These are phyloP conservation scores for Silurus asotus DNA, from an alignment of 2,113 vertebrate species.

Conservation along the genomic window DNA sequence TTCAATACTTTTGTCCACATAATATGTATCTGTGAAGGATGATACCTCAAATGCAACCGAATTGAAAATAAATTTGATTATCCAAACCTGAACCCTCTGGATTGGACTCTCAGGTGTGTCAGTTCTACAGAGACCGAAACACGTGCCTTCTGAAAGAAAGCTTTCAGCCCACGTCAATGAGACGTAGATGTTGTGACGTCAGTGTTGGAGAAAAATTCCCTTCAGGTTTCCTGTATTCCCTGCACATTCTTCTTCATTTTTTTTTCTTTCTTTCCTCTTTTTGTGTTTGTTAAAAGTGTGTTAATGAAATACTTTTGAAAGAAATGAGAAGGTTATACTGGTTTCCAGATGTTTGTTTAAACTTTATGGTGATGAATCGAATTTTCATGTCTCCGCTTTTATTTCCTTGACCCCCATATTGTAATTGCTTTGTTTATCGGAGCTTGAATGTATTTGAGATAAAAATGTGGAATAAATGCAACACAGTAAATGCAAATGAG, in stretches of 20 bases:
- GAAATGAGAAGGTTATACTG: neutral
- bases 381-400: neutral
- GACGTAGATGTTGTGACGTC: constrained; percentile 34
- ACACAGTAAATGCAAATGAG: neutral
- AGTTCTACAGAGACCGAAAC: constrained; percentile 11
- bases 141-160: constrained; percentile 42
- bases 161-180: constrained; percentile 18
- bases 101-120: constrained; percentile 48
- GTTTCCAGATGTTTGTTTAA: neutral
- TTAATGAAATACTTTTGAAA: neutral
- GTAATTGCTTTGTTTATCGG: neutral
- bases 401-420: neutral
- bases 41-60: too few species aligned
- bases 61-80: neutral
- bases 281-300: neutral
- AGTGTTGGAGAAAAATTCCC: constrained; percentile 8
- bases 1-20: too few species aligned
- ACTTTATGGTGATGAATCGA: neutral
- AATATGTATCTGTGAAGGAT: too few species aligned
- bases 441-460: constrained; percentile 8
- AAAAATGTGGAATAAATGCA: neutral
- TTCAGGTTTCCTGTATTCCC: neutral
- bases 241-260: neutral
- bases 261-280: neutral
- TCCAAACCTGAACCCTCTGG: constrained; percentile 19